Conservation (phyloP, 2,888 invertebrate genomes). For the Taenaris catops region DNA sequence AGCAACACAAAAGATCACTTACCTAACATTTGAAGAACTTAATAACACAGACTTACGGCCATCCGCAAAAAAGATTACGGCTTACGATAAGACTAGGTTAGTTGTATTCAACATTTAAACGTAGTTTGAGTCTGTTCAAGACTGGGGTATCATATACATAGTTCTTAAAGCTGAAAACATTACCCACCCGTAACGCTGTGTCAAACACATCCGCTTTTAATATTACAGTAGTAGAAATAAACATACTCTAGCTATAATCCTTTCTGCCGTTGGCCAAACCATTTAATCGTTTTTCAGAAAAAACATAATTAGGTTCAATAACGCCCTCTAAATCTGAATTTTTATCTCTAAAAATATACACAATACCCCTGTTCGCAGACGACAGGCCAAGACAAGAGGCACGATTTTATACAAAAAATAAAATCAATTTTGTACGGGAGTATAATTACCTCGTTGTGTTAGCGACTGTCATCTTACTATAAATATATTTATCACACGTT, state of each 20-base stretch:
- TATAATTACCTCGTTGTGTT: slow-evolving; percentile 61
- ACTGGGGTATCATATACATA: slow-evolving; percentile 30
- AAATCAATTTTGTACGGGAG: slow-evolving; percentile 72
- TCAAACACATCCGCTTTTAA: slow-evolving; percentile 30
- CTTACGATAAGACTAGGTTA: slow-evolving; percentile 50
- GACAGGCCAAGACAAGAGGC: slow-evolving; percentile 78
- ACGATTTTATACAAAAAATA: slow-evolving; percentile 78
- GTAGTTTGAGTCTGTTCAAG: slow-evolving; percentile 28
- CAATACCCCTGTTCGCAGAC: slow-evolving; percentile 66
- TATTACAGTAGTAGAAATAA: slow-evolving; percentile 28
- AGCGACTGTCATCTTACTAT: slow-evolving; percentile 74
- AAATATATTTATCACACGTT: slow-evolving; percentile 72
- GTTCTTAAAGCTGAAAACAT: slow-evolving; percentile 34
- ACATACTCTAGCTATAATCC: slow-evolving; percentile 43
- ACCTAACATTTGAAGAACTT: slow-evolving; percentile 68
- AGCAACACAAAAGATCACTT: slow-evolving; percentile 74
- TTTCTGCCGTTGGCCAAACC: slow-evolving; percentile 57
- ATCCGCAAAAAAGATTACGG: slow-evolving; percentile 57
- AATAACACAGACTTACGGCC: slow-evolving; percentile 75
- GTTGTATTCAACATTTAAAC: slow-evolving; percentile 34
- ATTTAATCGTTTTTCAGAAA: slow-evolving; percentile 57
- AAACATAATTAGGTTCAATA: slow-evolving; percentile 71
- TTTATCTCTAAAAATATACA: slow-evolving; percentile 61
- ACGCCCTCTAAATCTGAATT: slow-evolving; percentile 44
- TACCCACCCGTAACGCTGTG: slow-evolving; percentile 35